Evolutionary conservation across 2,113 vertebrate species (phyloP), one percentile per base, ranked within the genome.

Genomic region (Microtus richardsoni): DNA sequence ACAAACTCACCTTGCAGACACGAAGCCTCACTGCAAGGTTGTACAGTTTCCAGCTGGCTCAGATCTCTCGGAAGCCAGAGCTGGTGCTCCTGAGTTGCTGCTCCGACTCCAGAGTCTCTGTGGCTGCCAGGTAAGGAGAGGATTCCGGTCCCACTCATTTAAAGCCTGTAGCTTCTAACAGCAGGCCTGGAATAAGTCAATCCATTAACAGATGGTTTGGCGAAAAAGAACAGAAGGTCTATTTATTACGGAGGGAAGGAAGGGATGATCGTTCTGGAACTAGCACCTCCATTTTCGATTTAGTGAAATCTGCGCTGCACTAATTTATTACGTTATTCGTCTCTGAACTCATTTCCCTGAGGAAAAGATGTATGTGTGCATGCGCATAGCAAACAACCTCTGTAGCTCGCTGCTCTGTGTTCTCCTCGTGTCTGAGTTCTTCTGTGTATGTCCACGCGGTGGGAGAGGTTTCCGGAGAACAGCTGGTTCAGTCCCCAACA

Each of bases 281-380:
- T 12, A 70, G n/a, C n/a, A 58, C 41, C 62, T 41, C 36, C 17
- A 54, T 90, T 94, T 91, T 79, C 17, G 30, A 41, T 41, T 86
- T 96, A 91, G 87, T 87, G 78, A 94, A 93, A 87, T 87, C 74
- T 60, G 80, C 3, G 39, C 8, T 36, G 2, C 39, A 64, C 17
- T 90, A 71, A 87, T 94, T 88, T 92, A 88, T 92, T 90, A 87
- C 5, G 13, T 86, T 89, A 79, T 96, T 96, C 91, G 1, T 84
- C 89, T 83, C 68, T 83, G 36, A 91, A 83, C 36, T 82, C 91
- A 92, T 89, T 92, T 93, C 70, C 66, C n/a, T 66, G 86, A 64
- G 41, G 41, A 88, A 95, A 91, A 77, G n/a, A 84, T 64, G 17
- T 83, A 30, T 73, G 41, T 30, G 2, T 58, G n/a, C 16, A 19